Percentiles rank a stretch among this genome's conserved stretches.
Evolutionary conservation across 2,797 vertebrate species (phyloP).

Genomic region (Microcaecilia unicolor): DNA sequence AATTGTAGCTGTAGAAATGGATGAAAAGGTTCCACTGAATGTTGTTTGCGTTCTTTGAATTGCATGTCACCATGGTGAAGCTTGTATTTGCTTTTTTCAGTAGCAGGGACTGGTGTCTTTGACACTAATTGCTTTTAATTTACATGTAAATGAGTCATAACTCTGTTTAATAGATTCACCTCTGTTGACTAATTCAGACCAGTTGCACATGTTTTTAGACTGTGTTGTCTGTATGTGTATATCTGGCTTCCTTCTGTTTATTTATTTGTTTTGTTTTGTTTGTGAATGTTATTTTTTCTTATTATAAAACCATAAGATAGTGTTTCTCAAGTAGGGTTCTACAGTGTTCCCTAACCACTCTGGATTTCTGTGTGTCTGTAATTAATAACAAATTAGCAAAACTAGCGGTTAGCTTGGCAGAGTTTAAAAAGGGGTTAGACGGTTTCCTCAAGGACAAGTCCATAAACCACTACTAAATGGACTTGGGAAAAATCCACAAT

Average conservation of each 20-base stretch:
- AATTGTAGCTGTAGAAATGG: no score
- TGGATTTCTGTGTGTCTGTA: no score
- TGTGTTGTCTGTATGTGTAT: conserved; percentile 1
- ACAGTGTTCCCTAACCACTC: no score
- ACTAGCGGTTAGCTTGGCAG: no score
- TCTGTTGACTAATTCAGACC: conserved; percentile 27
- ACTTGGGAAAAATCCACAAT: no score
- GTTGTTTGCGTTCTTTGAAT: conserved; percentile 1
- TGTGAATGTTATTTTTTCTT: neutral
- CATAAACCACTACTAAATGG: no score
- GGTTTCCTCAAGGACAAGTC: no score
- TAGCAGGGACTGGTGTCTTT: conserved; percentile 2
- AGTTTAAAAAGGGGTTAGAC: no score
- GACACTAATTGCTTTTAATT: conserved; percentile 14
- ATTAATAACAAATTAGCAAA: no score
- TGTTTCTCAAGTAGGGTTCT: no score
- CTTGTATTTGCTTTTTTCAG: conserved; percentile 2
- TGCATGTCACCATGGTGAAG: conserved; percentile 1
- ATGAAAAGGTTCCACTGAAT: neutral
- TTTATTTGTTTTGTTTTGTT: conserved; percentile 5
- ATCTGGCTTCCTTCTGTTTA: neutral
- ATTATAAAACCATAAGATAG: no score
- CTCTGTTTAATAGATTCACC: conserved; percentile 30
- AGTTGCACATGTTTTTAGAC: conserved; percentile 31
- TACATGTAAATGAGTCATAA: conserved; percentile 20